Evolutionary conservation across 35 echinoderm and acorn worm genomes (phyloP), one percentile per base, ranked within the genome.

Genomic region (Ophiothrix spiculata): DNA sequence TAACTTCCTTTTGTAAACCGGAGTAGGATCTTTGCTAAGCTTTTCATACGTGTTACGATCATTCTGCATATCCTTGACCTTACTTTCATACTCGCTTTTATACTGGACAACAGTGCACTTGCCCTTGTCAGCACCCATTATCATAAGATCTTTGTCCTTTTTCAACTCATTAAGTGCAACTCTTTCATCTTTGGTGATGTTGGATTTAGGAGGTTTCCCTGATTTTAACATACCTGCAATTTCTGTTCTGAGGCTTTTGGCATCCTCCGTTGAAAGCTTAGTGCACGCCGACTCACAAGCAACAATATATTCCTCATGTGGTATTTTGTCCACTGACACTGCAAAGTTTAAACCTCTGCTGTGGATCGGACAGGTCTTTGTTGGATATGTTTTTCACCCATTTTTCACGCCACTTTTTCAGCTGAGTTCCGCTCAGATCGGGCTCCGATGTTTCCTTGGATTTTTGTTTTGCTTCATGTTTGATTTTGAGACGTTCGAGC

Each of bases 161-260:
- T 69, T 69, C 60, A 69, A 69, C 2, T 25, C 23, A 69, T 69
- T 69, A n/a, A 69, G 60, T 69, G 60, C 60, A 25, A 69, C 60
- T 69, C 60, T 69, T 69, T 69, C 60, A 25, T 78, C 35, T 35
- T 78, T 78, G 2, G 76, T 34, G 32, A 78, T 78, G 32, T 78
- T 78, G 6, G 76, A 78, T 78, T 78, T 78, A 16, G 76, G 76
- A 31, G 76, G 76, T 78, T 78, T 78, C 36, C 29, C 76, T 35
- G 76, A 78, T 78, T 78, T 78, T 78, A 78, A 78, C 76, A 35
- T 78, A 78, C 76, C 76, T 78, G 76, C 76, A 34, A 78, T 35
- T n/a, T 78, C 76, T 36, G 76, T 35, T 78, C 76, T 78, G 33
- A 78, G 76, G 12, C 12, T 35, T 78, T 78, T 78, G 4, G 76